These are phyloP conservation scores for Myotis vivesi DNA, from an alignment of 2,797 vertebrate genomes.

Conservation along the genomic window DNA sequence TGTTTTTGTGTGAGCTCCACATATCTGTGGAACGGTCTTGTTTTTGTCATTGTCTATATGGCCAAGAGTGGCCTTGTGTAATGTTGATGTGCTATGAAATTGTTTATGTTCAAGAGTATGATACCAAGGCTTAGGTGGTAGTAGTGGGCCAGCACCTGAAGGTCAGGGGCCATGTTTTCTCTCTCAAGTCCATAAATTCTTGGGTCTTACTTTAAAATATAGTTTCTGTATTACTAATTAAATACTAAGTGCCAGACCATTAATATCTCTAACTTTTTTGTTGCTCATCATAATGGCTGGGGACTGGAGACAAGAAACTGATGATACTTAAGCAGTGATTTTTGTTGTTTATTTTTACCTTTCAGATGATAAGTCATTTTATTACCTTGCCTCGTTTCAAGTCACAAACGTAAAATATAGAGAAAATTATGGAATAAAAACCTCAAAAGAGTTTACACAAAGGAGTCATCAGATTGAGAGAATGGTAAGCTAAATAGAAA, in stretches of 20 bases:
- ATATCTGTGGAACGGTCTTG: neutral
- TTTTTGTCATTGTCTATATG: neutral
- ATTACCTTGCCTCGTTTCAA: conserved; percentile 76
- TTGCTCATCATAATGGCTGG: neutral
- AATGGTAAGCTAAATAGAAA: conserved; percentile 67
- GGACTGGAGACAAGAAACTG: neutral
- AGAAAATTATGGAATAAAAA: conserved; percentile 71
- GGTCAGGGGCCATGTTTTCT: neutral
- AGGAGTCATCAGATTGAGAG: conserved; percentile 75
- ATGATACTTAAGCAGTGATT: neutral
- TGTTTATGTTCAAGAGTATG: neutral
- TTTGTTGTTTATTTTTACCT: conserved; percentile 52
- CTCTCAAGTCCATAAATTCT: neutral
- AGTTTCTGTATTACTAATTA: neutral
- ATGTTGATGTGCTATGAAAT: neutral
- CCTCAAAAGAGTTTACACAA: conserved; percentile 73
- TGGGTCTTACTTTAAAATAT: neutral
- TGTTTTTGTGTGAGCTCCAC: neutral
- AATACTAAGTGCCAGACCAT: neutral
- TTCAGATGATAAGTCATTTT: conserved; percentile 77
- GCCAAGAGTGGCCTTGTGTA: neutral
- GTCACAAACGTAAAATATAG: conserved; percentile 74
- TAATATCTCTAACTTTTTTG: neutral
- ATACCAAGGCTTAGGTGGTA: neutral
- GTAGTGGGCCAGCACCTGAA: neutral